Evolutionary conservation across 2,113 vertebrate genomes (phyloP).

Genomic region (Peromyscus californicus): DNA sequence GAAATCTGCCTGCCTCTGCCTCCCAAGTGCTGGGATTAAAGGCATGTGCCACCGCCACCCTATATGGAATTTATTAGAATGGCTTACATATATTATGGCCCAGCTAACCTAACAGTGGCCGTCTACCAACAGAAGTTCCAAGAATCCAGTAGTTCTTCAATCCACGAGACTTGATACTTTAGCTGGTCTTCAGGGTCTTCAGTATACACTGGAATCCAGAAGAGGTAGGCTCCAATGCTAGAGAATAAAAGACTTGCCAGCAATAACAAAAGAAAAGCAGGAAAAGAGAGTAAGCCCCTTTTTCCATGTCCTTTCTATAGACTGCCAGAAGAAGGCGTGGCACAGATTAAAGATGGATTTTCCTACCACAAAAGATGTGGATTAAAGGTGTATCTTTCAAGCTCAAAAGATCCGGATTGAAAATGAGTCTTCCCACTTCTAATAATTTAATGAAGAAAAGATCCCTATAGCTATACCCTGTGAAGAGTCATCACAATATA

Average conservation of each 20-base stretch:
- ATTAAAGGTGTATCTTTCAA: not conserved
- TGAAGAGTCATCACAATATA: not conserved
- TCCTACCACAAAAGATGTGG: not conserved
- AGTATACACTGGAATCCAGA: not conserved
- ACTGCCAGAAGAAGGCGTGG: too few relatives aligned
- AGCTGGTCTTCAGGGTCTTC: not conserved
- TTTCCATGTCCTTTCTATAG: not conserved
- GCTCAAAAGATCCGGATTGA: not conserved
- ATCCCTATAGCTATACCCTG: not conserved
- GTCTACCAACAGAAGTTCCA: not conserved
- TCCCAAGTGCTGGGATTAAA: too few relatives aligned
- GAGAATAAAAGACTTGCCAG: not conserved
- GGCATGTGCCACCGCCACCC: too few relatives aligned
- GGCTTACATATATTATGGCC: not conserved
- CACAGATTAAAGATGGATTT: too few relatives aligned
- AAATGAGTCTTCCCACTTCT: not conserved
- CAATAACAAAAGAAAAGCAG: not conserved
- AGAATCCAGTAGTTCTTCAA: not conserved
- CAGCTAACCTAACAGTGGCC: not conserved
- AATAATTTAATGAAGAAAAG: not conserved
- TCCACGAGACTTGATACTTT: not conserved
- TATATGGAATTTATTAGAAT: not conserved
- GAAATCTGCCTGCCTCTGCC: too few relatives aligned
- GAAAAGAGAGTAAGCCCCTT: not conserved
- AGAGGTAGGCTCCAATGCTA: not conserved